Base-by-base conservation (phyloP, 2,888 invertebrate species). In the Drosophila algonquin region DNA sequence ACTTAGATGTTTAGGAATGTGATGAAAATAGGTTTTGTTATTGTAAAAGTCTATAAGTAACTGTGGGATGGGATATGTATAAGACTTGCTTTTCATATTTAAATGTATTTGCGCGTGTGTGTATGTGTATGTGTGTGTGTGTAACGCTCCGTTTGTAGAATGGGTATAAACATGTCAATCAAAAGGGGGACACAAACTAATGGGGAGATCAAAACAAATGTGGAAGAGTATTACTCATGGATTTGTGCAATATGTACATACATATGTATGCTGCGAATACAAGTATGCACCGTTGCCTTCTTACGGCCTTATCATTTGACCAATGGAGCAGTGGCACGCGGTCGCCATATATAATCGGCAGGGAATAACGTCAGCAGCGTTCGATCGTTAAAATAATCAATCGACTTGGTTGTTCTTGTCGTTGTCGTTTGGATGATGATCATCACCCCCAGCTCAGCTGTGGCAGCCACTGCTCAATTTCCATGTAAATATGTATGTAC, bases 131-230 rank as follows among this genome's bases (percentile, higher is more conserved):
- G 45, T 67, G 44, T 56, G 24, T 24, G 21, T 54, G 53, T 59
- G 61, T 40, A 74, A 74, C 70, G 69, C 75, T 70, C 70, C 75
- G 74, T 44, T 68, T 62, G 61, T 62, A 73, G 58, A 74, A 52
- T 62, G 44, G 63, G 61, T 65, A 75, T 70, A 73, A 73, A 76
- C 76, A 76, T 76, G 76, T 73, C 76, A 76, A 76, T 76, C 73
- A 76, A 63, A 59, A 68, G 56, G 61, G 32, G 30, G 51, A 32
- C 61, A 53, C 53, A 51, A 60, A 68, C 62, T 53, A 67, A 45
- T 47, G 35, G 65, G 35, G 44, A 65, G 58, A 21, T 40, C 40
- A 63, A 52, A 61, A 68, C 61, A 70, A 70, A 71, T 44, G 45
- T 67, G 30, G 30, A 67, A 45, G 63, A 56, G 57, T 48, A 71